Percentiles rank a stretch among this genome's conserved stretches.
These are phyloP conservation scores for Phlogophora meticulosa DNA, from an alignment of 2,888 invertebrate species.

Conservation along the genomic window DNA sequence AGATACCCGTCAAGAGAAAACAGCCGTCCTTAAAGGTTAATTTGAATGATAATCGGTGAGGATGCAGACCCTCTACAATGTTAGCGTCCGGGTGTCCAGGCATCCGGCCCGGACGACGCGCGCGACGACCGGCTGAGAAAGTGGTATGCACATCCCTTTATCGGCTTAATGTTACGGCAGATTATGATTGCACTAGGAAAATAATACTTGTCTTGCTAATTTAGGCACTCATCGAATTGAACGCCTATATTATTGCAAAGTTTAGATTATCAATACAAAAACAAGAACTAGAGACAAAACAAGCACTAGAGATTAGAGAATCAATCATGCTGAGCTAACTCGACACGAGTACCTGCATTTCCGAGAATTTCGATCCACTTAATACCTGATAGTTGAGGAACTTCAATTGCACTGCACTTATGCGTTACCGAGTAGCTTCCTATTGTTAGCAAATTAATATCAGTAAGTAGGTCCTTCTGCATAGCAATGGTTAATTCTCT, in stretches of 20 bases:
- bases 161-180: slow-evolving; percentile 3
- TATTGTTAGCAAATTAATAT: background rate
- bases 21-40: slow-evolving; percentile 49
- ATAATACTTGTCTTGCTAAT: too few species aligned
- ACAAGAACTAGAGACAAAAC: too few species aligned
- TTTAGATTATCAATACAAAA: too few species aligned
- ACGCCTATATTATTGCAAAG: too few species aligned
- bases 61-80: slow-evolving; percentile 67
- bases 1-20: slow-evolving; percentile 37
- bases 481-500: too few species aligned
- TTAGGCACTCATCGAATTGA: too few species aligned
- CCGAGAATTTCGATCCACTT: background rate
- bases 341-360: background rate
- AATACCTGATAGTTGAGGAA: background rate
- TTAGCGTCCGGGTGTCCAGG: slow-evolving; percentile 53
- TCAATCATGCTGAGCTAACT: background rate
- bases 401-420: background rate
- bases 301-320: background rate
- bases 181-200: background rate
- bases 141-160: slow-evolving; percentile 42
- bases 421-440: too few species aligned
- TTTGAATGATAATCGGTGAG: slow-evolving; percentile 71
- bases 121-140: slow-evolving; percentile 69
- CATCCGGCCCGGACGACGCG: slow-evolving; percentile 66
- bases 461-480: background rate